A percentile compares a stretch with the other conserved stretches of the same genome.
These are phyloP conservation scores for Dolomedes plantarius DNA, from an alignment of 2,888 invertebrate species.

Conservation along the genomic window DNA sequence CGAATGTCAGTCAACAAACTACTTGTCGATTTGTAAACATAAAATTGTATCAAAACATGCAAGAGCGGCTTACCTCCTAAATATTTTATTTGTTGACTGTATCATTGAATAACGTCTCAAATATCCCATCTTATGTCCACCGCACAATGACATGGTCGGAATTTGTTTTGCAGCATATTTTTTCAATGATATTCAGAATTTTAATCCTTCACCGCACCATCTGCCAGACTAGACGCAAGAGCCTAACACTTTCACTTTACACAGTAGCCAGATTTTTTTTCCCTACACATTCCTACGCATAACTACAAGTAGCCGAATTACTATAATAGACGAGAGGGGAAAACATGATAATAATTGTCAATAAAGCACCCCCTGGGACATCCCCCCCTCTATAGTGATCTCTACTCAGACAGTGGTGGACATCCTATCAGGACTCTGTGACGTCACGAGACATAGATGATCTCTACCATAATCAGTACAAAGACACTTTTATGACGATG, in stretches of 20 bases:
- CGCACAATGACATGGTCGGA: not conserved
- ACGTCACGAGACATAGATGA: conserved; percentile 35
- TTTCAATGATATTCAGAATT: not conserved
- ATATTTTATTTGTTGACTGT: not conserved
- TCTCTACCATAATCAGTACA: conserved; percentile 19
- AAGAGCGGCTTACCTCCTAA: not conserved
- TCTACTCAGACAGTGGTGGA: conserved; percentile 23
- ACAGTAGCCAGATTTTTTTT: conserved; percentile 11
- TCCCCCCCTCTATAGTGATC: not conserved
- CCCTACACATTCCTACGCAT: not conserved
- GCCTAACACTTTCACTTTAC: too few species aligned
- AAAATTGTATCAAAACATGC: too few species aligned
- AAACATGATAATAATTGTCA: conserved; percentile 40
- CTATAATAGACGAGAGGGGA: conserved; percentile 34
- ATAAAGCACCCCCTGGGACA: conserved; percentile 37
- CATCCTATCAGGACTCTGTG: conserved; percentile 54
- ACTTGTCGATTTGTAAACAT: too few species aligned
- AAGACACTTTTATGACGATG: conserved; percentile 36
- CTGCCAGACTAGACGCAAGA: not conserved
- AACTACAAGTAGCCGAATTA: conserved; percentile 19
- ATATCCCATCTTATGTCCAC: not conserved
- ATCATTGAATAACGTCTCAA: not conserved
- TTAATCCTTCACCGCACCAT: conserved; percentile 2
- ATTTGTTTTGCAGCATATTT: not conserved
- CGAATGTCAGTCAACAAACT: too few species aligned